These are phyloP conservation scores for Sparidentex hasta DNA, from an alignment of 2,797 vertebrate genomes.

Conservation along the genomic window DNA sequence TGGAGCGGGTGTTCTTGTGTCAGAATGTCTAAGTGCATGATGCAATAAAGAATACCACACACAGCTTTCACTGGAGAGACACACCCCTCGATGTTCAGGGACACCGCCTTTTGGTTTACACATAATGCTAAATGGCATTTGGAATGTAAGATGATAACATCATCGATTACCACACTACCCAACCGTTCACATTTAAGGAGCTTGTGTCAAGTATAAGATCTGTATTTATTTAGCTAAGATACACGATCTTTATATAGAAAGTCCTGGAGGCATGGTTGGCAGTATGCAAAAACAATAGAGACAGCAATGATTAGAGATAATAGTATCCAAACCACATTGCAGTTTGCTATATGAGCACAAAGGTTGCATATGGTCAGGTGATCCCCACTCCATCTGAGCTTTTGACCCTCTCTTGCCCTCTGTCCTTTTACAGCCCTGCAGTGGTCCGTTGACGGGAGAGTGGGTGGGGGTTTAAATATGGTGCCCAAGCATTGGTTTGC, in stretches of 20 bases:
- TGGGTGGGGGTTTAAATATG: constrained; percentile 45
- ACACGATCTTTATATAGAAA: not conserved
- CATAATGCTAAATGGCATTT: not conserved
- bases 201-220: not conserved
- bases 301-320: constrained; percentile 29
- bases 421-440: constrained; percentile 64
- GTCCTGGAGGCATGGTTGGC: not conserved
- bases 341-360: constrained; percentile 5
- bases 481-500: constrained; percentile 61
- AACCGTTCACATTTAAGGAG: not conserved
- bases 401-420: constrained; percentile 58
- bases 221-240: constrained; percentile 3
- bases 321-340: not conserved
- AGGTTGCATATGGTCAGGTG: constrained; percentile 38
- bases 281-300: not conserved
- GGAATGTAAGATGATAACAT: not conserved
- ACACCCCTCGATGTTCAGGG: not conserved
- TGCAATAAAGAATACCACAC: not conserved
- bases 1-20: constrained; percentile 10
- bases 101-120: not conserved
- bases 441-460: constrained; percentile 32
- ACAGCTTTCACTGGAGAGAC: not conserved
- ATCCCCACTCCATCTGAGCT: constrained; percentile 29
- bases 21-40: constrained; percentile 13
- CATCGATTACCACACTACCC: not conserved